Base-by-base conservation (phyloP, 1,140 invertebrate genomes). In the Amyelois transitella region DNA sequence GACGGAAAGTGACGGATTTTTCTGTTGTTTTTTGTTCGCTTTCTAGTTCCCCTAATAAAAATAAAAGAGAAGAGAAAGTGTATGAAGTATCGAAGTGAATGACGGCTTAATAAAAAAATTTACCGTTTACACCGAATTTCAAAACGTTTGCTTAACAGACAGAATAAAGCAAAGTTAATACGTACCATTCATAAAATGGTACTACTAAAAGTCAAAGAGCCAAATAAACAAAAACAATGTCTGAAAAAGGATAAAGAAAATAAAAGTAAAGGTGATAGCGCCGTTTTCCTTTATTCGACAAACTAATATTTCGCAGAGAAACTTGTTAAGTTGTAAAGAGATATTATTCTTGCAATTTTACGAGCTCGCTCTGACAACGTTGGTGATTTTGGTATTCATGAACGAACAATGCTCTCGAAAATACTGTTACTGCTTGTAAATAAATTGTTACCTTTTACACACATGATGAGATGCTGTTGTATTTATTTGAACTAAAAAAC, bases 101-200 rank as follows among this genome's bases (percentile, higher is more conserved):
- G n/a, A n/a, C n/a, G n/a, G n/a, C n/a, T n/a, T n/a, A n/a, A n/a
- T n/a, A n/a, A n/a, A n/a, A n/a, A n/a, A n/a, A n/a, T n/a, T n/a
- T n/a, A n/a, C n/a, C n/a, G n/a, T n/a, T n/a, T n/a, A n/a, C n/a
- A n/a, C n/a, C n/a, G n/a, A n/a, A n/a, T n/a, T n/a, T 10, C 28
- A 32, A 10, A 10, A 32, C 2, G 1, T 32, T 32, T 4, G 28
- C 7, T 6, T 32, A 32, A 32, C n/a, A n/a, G 4, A 32, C 28
- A 32, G 28, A n/a, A n/a, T 32, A 10, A 32, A 32, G 12, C 28
- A 8, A 24, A 32, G 12, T 2, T 32, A 32, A 32, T 6, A 32
- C 28, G 28, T 32, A 10, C 48, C 48, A 32, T 18, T 21, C 10
- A 28, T 22, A 19, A 55, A 51, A 56, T 21, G 32, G 53, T 53